Base-by-base conservation (phyloP, 2,797 vertebrate genomes). In the Silurus lanzhouensis region DNA sequence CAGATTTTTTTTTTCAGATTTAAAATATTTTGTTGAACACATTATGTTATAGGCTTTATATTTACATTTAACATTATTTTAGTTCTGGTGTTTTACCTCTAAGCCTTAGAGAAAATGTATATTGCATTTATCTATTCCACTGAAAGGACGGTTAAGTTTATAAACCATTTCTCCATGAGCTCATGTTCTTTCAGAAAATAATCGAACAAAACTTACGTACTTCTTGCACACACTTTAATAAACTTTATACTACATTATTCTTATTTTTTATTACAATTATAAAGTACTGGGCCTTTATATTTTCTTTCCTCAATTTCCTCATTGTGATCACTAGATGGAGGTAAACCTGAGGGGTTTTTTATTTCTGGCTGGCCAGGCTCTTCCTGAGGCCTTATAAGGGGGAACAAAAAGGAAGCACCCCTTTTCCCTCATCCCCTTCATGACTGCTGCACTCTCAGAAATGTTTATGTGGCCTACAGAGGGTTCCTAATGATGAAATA, bases 281-380 rank as follows among this genome's bases (percentile, higher is more conserved):
- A 52, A 6, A 46, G 6, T 44, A 46, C 20, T 79, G 20, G 22
- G 22, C 0, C 0, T 48, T 63, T 14, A 7, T 77, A 3, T 46
- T n/a, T 46, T 67, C 48, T 14, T 22, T 3, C 8, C 4, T 19
- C 61, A 38, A 2, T 19, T 81, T 72, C 55, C 44, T n/a, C 27
- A 17, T 38, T 17, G 38, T 14, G 4, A 85, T 85, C 86, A 64
- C 86, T 87, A 89, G 86, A 80, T 86, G 84, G 82, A 67, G 67
- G 82, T 86, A 86, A 79, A 82, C 63, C 38, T 57, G 8, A 82
- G 46, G 46, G 25, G 1, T 38, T 61, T 78, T 77, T 78, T 25
- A 20, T 20, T 25, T 22, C 61, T 27, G 46, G 13, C 48, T 44
- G 25, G 9, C 6, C 25, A 17, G 9, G 22, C 22, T 67, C 17